A percentile compares a stretch with the other conserved stretches of the same genome.
phyloP scores from a whole-genome alignment of 2,113 vertebrate genomes.

The Microcebus griseorufus region DNA sequence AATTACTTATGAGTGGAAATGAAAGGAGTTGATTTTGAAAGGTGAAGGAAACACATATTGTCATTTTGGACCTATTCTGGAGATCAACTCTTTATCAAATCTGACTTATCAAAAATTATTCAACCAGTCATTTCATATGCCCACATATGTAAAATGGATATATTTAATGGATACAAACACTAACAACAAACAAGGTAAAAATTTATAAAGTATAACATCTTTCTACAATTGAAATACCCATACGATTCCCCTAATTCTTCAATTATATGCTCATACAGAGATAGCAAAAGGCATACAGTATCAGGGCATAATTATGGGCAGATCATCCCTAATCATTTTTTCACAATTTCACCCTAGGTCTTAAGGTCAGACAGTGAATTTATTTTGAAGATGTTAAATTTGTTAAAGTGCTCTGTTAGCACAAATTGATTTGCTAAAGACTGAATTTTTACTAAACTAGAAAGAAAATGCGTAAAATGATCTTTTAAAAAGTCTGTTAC shows the following conservation, averaged over 20 bases:
- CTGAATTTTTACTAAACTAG: conserved; percentile 58
- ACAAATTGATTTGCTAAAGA: conserved; percentile 59
- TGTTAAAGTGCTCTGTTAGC: conserved; percentile 13
- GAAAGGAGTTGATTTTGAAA: conserved; percentile 5
- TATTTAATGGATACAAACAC: neutral
- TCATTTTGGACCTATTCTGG: neutral
- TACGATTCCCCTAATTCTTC: neutral
- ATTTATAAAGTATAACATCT: neutral
- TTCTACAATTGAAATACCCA: neutral
- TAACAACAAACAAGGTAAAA: neutral
- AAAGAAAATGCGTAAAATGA: conserved; percentile 59
- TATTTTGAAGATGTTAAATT: neutral
- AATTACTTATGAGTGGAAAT: neutral
- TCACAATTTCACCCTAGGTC: neutral
- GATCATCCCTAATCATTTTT: neutral
- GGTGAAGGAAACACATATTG: neutral
- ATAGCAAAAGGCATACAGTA: neutral
- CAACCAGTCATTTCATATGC: neutral
- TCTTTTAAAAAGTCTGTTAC: conserved; percentile 34
- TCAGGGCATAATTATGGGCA: neutral
- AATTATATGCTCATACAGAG: neutral
- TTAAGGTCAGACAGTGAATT: neutral
- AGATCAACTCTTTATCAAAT: neutral
- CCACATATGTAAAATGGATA: neutral
- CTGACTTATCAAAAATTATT: neutral